phyloP scores from a whole-genome alignment of 2,797 vertebrate species.

The Coreius guichenoti region DNA sequence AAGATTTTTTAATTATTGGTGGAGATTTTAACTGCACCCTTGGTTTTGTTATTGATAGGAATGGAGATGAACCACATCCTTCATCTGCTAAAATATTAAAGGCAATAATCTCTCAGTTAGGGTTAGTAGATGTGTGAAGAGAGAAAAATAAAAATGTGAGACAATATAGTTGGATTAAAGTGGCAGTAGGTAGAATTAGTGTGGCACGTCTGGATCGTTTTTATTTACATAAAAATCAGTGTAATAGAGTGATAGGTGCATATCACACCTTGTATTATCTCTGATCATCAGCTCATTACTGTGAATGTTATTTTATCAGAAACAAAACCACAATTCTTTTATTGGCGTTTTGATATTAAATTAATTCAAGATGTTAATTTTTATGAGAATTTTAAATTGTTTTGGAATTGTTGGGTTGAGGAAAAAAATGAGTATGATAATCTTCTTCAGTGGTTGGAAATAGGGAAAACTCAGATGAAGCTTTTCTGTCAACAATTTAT shows the following conservation, averaged over 20 bases:
- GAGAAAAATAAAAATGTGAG: neutral
- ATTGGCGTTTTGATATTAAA: neutral
- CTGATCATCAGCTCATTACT: too few species aligned
- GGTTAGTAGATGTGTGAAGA: slow-evolving; percentile 21
- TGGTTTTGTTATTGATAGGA: slow-evolving; percentile 22
- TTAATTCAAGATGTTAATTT: neutral
- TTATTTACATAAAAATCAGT: neutral
- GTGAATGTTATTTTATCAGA: neutral
- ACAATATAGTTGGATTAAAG: slow-evolving; percentile 33
- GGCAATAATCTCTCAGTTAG: slow-evolving; percentile 15
- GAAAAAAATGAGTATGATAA: neutral
- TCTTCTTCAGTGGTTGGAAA: neutral
- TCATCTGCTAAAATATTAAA: slow-evolving; percentile 61
- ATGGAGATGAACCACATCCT: neutral
- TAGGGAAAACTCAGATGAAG: neutral
- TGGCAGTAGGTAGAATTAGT: neutral
- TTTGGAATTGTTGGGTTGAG: neutral
- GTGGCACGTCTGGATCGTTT: neutral
- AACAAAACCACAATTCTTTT: neutral
- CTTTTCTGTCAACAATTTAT: neutral
- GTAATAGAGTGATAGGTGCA: too few species aligned
- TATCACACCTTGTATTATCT: too few species aligned
- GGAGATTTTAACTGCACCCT: neutral
- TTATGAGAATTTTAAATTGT: neutral
- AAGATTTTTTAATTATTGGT: neutral